These are phyloP conservation scores for Pithys albifrons DNA, from an alignment of 2,113 vertebrate species.

Conservation along the genomic window DNA sequence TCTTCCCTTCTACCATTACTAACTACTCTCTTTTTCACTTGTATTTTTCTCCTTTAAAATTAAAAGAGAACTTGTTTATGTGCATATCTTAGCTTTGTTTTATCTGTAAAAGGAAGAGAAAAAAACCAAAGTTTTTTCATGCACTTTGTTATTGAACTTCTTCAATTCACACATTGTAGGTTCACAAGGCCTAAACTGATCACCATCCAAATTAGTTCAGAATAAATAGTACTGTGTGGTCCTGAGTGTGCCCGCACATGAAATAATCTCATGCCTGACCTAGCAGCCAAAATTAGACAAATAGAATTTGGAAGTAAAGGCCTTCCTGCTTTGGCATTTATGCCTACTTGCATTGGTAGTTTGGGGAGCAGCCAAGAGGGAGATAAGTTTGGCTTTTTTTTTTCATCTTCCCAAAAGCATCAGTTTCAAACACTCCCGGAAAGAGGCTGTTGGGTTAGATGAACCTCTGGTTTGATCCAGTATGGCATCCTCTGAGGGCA, in stretches of 20 bases:
- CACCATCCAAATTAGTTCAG: neutral
- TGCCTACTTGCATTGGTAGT: neutral
- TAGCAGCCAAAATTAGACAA: neutral
- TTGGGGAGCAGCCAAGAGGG: neutral
- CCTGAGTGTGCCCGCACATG: neutral
- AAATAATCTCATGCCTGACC: neutral
- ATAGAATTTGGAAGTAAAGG: too few species aligned
- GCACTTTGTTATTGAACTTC: neutral
- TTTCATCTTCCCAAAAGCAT: neutral
- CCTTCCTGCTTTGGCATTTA: neutral
- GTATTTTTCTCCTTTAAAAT: neutral
- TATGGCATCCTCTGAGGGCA: accelerated
- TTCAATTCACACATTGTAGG: neutral
- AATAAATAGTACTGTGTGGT: neutral
- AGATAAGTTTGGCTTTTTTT: neutral
- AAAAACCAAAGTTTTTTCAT: neutral
- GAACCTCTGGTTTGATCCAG: neutral
- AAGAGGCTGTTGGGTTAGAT: neutral
- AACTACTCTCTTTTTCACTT: neutral
- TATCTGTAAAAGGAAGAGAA: neutral
- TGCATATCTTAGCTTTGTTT: neutral
- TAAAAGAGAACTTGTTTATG: accelerated
- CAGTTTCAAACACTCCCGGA: neutral
- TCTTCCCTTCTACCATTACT: neutral
- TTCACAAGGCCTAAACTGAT: neutral